These are phyloP conservation scores for Calidris pugnax DNA, from an alignment of 2,113 vertebrate genomes.

Conservation along the genomic window DNA sequence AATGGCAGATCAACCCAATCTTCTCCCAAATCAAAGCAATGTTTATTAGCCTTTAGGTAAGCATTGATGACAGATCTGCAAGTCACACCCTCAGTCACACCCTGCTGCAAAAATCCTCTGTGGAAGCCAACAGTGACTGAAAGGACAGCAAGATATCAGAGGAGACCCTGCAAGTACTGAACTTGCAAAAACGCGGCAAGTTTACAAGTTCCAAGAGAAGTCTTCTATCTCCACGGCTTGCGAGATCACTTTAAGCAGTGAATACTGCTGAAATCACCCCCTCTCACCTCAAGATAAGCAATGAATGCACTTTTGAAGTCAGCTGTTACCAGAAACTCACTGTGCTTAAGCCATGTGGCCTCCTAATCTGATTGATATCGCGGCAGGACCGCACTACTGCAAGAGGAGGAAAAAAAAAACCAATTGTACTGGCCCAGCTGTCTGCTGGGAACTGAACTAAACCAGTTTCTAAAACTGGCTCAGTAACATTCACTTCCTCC, in stretches of 20 bases:
- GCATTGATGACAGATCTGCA: neutral
- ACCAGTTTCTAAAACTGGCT: slow-evolving; percentile 51
- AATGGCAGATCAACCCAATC: neutral
- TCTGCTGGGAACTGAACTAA: slow-evolving; percentile 33
- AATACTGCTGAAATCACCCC: neutral
- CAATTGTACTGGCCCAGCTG: neutral
- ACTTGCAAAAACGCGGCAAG: neutral
- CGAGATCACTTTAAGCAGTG: neutral
- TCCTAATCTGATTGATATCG: neutral
- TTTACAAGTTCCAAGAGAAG: neutral
- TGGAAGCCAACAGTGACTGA: neutral
- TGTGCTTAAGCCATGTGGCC: neutral
- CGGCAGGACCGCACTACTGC: neutral
- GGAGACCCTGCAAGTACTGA: neutral
- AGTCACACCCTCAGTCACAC: neutral
- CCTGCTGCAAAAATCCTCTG: neutral
- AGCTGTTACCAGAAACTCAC: neutral
- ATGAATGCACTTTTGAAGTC: neutral
- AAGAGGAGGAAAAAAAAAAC: neutral
- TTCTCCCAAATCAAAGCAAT: neutral
- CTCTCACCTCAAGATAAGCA: neutral
- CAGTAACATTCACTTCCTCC: slow-evolving; percentile 30
- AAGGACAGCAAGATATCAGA: neutral
- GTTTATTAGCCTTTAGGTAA: accelerated
- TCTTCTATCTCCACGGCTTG: neutral